Base-by-base conservation (phyloP, 2,113 vertebrate species). In the Trichomycterus rosablanca region DNA sequence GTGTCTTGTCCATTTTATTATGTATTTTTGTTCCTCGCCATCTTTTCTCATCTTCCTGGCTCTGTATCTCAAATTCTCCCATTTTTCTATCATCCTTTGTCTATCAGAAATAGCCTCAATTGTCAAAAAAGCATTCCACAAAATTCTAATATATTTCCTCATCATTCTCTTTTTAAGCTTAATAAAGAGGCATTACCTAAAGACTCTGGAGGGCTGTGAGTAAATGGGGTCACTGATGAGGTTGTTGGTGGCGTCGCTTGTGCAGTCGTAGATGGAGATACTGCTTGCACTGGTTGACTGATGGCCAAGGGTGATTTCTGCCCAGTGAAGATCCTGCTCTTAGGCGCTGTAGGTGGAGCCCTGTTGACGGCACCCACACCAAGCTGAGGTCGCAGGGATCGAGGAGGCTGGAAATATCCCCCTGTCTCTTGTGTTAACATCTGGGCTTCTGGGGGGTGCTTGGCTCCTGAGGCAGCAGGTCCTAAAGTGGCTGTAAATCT, bases 281-380 rank as follows among this genome's bases (percentile, higher is more conserved):
- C 69, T 28, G 90, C 77, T 73, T 93, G 88, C 58, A 88, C 89
- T 1, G 89, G 90, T 11, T 94, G 91, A 71, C 89, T 93, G 68
- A 92, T 74, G 70, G 90, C 81, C 4, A 81, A 72, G 0, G 80
- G 77, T 54, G 92, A 84, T 59, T 88, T 92, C 24, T 92, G 94
- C 76, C 84, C 84, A 0, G 88, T 87, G 22, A 87, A 83, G 73
- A 87, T 89, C 79, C 89, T 90, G 77, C 77, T 91, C 74, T 93
- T 97, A 39, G 85, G 74, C 3, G 84, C 75, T 5, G 69, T 55
- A 14, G 54, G 61, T 2, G 89, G 82, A 1, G 92, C 69, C 59
- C 93, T 89, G 70, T 88, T 90, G 75, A 96, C 89, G 0, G 94
- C 96, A 0, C 95, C 95, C 59, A 98, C 72, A 15, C 95, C 96